Evolutionary conservation across 2,113 vertebrate genomes (phyloP).

Genomic region (Hippocampus guttulatus): DNA sequence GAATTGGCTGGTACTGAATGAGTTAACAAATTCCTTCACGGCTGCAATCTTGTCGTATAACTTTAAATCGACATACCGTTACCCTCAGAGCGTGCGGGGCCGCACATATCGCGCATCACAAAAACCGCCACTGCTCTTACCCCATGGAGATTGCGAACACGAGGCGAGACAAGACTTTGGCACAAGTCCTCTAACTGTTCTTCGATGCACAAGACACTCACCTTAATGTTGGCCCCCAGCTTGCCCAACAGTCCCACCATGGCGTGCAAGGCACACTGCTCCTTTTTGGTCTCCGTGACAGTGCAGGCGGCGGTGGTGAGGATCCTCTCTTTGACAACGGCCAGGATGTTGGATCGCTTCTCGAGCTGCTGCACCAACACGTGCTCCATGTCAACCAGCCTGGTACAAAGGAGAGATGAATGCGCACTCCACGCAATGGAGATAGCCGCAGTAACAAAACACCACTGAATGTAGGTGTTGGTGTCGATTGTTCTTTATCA

Average conservation of each 20-base stretch:
- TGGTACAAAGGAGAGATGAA: slow-evolving; percentile 19
- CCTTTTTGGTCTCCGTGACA: slow-evolving; percentile 63
- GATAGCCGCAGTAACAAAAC: background rate
- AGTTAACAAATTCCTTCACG: background rate
- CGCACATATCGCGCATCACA: too few relatives aligned
- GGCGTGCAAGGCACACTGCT: slow-evolving; percentile 66
- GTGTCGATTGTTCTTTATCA: background rate
- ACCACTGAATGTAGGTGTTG: background rate
- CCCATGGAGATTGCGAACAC: too few relatives aligned
- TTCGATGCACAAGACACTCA: slow-evolving; percentile 24
- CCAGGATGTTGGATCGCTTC: slow-evolving; percentile 73
- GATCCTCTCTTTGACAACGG: slow-evolving; percentile 83
- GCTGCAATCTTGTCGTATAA: too few relatives aligned
- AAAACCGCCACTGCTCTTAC: background rate
- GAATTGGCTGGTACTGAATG: too few relatives aligned
- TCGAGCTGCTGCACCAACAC: slow-evolving; percentile 77
- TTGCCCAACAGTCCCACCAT: slow-evolving; percentile 55
- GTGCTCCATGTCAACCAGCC: slow-evolving; percentile 76
- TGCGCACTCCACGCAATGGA: background rate
- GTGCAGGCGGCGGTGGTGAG: slow-evolving; percentile 77
- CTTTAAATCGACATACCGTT: too few relatives aligned
- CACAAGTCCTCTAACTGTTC: too few relatives aligned
- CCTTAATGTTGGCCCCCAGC: slow-evolving; percentile 67
- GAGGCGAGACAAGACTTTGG: too few relatives aligned
- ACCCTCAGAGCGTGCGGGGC: too few relatives aligned